Evolutionary conservation across 2,888 invertebrate species (phyloP).

Genomic region (Nemotelus nigrinus): DNA sequence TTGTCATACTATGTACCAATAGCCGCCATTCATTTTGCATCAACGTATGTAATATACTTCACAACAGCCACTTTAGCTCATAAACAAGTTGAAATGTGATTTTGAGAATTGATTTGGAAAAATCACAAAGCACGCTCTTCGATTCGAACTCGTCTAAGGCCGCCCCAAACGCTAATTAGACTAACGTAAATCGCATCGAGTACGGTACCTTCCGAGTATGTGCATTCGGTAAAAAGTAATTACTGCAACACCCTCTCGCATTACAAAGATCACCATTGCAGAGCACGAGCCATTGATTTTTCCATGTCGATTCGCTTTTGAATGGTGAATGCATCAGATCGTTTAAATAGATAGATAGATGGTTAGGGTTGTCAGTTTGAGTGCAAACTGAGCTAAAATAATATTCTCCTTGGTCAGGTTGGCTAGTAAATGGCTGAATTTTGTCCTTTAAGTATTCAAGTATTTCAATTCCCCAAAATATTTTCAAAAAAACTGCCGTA

Average conservation of each 20-base stretch:
- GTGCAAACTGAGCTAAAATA: neutral
- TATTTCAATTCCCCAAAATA: too few species aligned
- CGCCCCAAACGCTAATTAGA: constrained; percentile 24
- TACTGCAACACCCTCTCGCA: constrained; percentile 42
- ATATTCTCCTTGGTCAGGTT: too few species aligned
- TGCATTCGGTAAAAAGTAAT: constrained; percentile 43
- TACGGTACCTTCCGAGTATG: constrained; percentile 23
- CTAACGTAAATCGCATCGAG: constrained; percentile 29
- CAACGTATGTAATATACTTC: neutral
- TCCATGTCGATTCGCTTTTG: constrained; percentile 18
- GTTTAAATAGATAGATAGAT: neutral
- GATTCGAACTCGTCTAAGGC: neutral
- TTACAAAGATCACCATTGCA: constrained; percentile 25
- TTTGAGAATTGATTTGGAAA: constrained; percentile 34
- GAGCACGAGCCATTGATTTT: constrained; percentile 41
- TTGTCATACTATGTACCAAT: neutral
- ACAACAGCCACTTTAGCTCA: neutral
- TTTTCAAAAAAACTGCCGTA: too few species aligned
- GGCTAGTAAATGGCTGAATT: too few species aligned
- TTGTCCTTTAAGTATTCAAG: too few species aligned
- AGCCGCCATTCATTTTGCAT: neutral
- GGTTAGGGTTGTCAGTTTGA: constrained; percentile 6
- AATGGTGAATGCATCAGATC: neutral
- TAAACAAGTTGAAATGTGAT: constrained; percentile 26
- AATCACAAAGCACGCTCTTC: constrained; percentile 17